Conservation (phyloP, 1,140 invertebrate genomes). For the Temnothorax nylanderi region DNA sequence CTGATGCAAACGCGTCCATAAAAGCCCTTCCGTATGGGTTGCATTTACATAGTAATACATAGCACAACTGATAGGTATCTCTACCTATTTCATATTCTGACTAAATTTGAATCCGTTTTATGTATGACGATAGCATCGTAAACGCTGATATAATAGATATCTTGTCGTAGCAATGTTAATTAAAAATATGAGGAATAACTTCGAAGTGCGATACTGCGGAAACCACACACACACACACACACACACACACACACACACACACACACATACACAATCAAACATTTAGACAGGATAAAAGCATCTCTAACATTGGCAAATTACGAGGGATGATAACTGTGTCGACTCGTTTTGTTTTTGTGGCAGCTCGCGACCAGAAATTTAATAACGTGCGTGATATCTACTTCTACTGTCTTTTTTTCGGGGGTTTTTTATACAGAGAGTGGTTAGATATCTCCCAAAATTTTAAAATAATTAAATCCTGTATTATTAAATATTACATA, state of each 20-base stretch:
- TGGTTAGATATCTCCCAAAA: neutral
- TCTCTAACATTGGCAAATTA: neutral
- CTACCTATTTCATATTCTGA: slow-evolving; percentile 35
- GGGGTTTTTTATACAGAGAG: neutral
- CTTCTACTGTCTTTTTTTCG: slow-evolving; percentile 8
- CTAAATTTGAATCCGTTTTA: slow-evolving; percentile 36
- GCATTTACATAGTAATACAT: slow-evolving; percentile 49
- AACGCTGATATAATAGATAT: slow-evolving; percentile 13
- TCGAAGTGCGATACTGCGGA: neutral
- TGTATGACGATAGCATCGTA: neutral
- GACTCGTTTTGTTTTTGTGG: slow-evolving; percentile 3
- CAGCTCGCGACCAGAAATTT: slow-evolving; percentile 21
- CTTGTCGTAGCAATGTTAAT: slow-evolving; percentile 23
- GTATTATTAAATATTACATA: slow-evolving; percentile 35
- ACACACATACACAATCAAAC: neutral
- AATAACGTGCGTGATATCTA: slow-evolving; percentile 23
- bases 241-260: no score
- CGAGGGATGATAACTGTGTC: neutral
- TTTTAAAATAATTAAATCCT: slow-evolving; percentile 66
- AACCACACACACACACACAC: neutral
- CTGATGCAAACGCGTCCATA: slow-evolving; percentile 11
- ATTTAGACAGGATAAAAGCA: neutral
- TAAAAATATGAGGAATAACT: neutral
- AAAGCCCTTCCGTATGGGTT: slow-evolving; percentile 14
- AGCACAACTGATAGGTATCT: slow-evolving; percentile 28